Base-by-base conservation (phyloP, 2,797 vertebrate species). In the Tenualosa ilisha region DNA sequence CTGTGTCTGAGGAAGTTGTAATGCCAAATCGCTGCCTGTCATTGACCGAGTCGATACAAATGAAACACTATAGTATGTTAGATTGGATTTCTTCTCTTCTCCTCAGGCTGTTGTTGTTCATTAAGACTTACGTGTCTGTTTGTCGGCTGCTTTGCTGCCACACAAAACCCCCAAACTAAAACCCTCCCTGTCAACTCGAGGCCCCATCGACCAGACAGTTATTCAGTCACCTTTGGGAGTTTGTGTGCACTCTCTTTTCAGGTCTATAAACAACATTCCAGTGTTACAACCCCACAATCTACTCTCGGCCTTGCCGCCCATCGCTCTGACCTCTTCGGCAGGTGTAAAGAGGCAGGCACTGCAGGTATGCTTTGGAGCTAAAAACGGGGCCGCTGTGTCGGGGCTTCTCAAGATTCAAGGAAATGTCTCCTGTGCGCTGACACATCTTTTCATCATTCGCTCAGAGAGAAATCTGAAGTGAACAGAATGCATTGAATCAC, bases 191-290 rank as follows among this genome's bases (percentile, higher is more conserved):
- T 8, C 22, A 61, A 61, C 59, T 61, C 22, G n/a, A 61, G n/a
- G n/a, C 59, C 59, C 59, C 59, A 63, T 63, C 9, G 59, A 63
- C 24, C 59, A 63, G 59, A 86, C 84, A 68, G 81, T 43, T 59
- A 83, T 84, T 86, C 8, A 75, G 84, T 85, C 75, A 22, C 61
- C 81, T 83, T 85, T 22, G 20, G 46, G 81, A 53, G 81, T 17
- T 43, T 84, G 79, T 83, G 40, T 75, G 83, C 63, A 81, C 84
- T 84, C 85, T 54, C 51, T 81, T 89, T 84, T 88, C 84, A 88
- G 81, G 86, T 86, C 81, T 63, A 68, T 82, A 84, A 89, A 87
- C 51, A 87, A 86, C 83, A 87, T n/a, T 81, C 84, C 82, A 50
- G 50, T 86, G 88, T 79, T 84, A 85, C 37, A 83, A 9, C 11